A percentile compares a stretch with the other conserved stretches of the same genome.
These are phyloP conservation scores for Drosophila dunni DNA, from an alignment of 1,140 invertebrate genomes.

Conservation along the genomic window DNA sequence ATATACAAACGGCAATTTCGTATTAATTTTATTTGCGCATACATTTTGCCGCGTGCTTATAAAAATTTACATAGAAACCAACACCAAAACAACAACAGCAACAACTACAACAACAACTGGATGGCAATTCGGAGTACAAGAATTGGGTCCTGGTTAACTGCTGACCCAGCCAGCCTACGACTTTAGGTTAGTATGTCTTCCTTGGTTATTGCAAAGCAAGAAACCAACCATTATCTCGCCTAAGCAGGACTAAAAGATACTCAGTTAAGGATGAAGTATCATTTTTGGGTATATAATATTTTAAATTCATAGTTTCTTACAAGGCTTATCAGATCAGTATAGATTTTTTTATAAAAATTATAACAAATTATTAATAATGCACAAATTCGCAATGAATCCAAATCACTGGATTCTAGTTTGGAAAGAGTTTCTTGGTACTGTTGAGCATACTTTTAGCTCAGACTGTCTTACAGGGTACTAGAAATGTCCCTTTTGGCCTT, in stretches of 20 bases:
- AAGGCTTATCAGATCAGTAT: too few relatives aligned
- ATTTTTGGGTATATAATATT: too few relatives aligned
- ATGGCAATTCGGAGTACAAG: slow-evolving; percentile 48
- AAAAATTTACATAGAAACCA: slow-evolving; percentile 80
- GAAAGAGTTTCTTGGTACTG: background rate
- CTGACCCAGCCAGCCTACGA: slow-evolving; percentile 71
- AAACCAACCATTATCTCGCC: background rate
- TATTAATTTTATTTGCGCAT: slow-evolving; percentile 76
- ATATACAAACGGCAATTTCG: slow-evolving; percentile 64
- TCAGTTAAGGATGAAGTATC: background rate
- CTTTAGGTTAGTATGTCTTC: slow-evolving; percentile 77
- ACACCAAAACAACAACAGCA: slow-evolving; percentile 40
- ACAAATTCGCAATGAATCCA: too few relatives aligned
- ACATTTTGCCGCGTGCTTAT: slow-evolving; percentile 64
- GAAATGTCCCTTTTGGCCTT: slow-evolving; percentile 26
- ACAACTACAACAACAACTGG: slow-evolving; percentile 26
- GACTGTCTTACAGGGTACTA: slow-evolving; percentile 15
- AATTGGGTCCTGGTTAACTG: slow-evolving; percentile 71
- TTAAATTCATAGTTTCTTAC: too few relatives aligned
- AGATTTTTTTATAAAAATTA: too few relatives aligned
- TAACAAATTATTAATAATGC: too few relatives aligned
- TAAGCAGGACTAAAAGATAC: slow-evolving; percentile 1
- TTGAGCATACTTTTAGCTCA: background rate
- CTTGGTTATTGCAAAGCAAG: slow-evolving; percentile 40
- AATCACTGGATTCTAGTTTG: too few relatives aligned